Base-by-base conservation (phyloP, 2,888 invertebrate genomes). In the Incurvaria masculella region DNA sequence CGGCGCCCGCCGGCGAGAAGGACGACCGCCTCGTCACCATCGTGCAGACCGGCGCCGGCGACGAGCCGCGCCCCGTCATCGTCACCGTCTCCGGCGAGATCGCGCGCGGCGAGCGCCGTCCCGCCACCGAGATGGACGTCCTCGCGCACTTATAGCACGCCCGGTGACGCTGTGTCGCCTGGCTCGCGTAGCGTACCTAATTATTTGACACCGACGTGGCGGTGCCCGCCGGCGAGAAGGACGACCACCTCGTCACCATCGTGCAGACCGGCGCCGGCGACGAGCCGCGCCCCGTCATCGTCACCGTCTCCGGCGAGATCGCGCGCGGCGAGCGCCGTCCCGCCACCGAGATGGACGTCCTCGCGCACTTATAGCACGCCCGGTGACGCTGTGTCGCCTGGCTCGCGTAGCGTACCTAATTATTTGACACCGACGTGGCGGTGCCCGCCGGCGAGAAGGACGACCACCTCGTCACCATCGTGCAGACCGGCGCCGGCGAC, bases 21-120 rank as follows among this genome's bases (percentile, higher is more conserved):
- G 87, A 87, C 59, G 86, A 85, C 51, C 88, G 88, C 60, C 79
- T 88, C 59, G 88, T 88, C 53, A 88, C 89, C 14, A 89, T 89
- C 58, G 89, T 89, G 8, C 89, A 89, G 64, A 89, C 88, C 16
- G 84, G 68, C 53, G 79, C 73, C 56, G 33, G 14, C 14, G 81
- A 82, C 54, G 66, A 83, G 57, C 80, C 72, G 0, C 79, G 81
- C 55, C 88, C 88, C 10, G 88, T 88, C 52, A 88, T 88, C 48
- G 85, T 85, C 16, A 85, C 85, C 0, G 86, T 88, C 18, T 87
- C 87, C 46, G 88, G 88, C 1, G 84, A 87, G n/a, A 79, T 85
- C 44, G 73, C 76, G 56, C 59, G 80, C 73, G 68, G 75, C 80
- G 61, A 71, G 75, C 66, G 62, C 59, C 76, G 68, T 53, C 73